phyloP scores from a whole-genome alignment of 1,140 invertebrate genomes.

The Phocides pigmalion region DNA sequence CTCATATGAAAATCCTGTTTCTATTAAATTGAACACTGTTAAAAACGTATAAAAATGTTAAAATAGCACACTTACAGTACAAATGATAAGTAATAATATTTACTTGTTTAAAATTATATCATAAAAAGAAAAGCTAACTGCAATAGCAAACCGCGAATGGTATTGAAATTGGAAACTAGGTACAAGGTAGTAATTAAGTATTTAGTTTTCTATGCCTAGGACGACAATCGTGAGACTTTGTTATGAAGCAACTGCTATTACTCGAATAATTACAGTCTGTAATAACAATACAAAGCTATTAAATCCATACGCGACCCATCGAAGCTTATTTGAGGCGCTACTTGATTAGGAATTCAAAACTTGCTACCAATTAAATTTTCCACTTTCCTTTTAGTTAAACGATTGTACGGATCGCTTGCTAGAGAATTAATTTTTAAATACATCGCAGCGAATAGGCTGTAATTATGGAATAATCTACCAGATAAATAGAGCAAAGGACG shows the following conservation, averaged over 20 bases:
- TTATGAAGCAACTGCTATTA: constrained; percentile 14
- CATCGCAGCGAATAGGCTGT: constrained; percentile 48
- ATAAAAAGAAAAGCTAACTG: too few species aligned
- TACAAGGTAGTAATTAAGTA: neutral
- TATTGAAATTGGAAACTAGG: neutral
- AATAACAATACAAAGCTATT: constrained; percentile 54
- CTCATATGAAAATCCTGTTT: too few species aligned
- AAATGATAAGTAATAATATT: too few species aligned
- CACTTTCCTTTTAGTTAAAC: constrained; percentile 48
- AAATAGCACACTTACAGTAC: too few species aligned
- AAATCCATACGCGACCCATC: constrained; percentile 46
- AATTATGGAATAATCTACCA: constrained; percentile 67
- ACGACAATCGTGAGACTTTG: neutral
- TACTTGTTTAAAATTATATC: too few species aligned
- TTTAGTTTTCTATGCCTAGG: neutral
- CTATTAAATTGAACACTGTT: too few species aligned
- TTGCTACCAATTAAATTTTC: constrained; percentile 65
- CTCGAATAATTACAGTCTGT: constrained; percentile 16
- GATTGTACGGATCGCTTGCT: constrained; percentile 56
- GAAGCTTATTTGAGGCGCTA: constrained; percentile 79
- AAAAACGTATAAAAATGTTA: too few species aligned
- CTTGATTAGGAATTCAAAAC: constrained; percentile 73
- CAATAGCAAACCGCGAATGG: too few species aligned
- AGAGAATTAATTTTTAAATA: constrained; percentile 67
- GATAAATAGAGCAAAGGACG: constrained; percentile 75